Base-by-base conservation (phyloP, 2,113 vertebrate species). In the Vulpes lagopus region DNA sequence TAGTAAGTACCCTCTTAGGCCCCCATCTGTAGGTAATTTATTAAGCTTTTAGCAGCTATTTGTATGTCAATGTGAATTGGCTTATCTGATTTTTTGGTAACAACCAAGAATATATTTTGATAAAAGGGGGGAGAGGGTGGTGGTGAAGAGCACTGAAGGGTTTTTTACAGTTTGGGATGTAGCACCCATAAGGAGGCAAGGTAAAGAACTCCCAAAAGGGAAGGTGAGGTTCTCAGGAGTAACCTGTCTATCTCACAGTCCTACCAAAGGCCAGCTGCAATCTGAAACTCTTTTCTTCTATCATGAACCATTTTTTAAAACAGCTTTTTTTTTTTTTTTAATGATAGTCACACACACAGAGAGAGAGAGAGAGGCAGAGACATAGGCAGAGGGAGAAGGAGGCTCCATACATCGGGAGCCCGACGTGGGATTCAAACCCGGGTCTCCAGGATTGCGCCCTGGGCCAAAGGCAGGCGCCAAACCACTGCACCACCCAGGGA, bases 21-120 rank as follows among this genome's bases (percentile, higher is more conserved):
- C 88, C 91, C 86, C 80, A 95, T 97, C 98, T 96, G 90, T 90
- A 97, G 83, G 80, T 92, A 96, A 97, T 98, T 97, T 96, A 97
- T 98, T 96, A 97, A 97, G 94, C 96, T 98, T 98, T 98, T 96
- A 98, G 94, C 94, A 97, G 97, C 96, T 96, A 81, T 96, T 96
- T 96, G 35, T 97, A 95, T 90, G 79, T 82, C 95, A 88, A 95
- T 96, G 92, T 95, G 97, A 97, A 96, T 90, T 97, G 95, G 83
- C 91, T 97, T 97, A 95, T 94, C 94, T 95, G 94, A 64, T 93
- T 89, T 74, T 88, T 76, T 91, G n/a, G n/a, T 76, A 43, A 76
- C 88, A 93, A 76, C 38, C 73, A 20, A 95, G 84, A 95, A 89
- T 76, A 85, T 73, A 95, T 81, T 96, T 93, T 94, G 27, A 89